Base-by-base conservation (phyloP, 2,797 vertebrate species). In the Ambastaia sidthimunki region DNA sequence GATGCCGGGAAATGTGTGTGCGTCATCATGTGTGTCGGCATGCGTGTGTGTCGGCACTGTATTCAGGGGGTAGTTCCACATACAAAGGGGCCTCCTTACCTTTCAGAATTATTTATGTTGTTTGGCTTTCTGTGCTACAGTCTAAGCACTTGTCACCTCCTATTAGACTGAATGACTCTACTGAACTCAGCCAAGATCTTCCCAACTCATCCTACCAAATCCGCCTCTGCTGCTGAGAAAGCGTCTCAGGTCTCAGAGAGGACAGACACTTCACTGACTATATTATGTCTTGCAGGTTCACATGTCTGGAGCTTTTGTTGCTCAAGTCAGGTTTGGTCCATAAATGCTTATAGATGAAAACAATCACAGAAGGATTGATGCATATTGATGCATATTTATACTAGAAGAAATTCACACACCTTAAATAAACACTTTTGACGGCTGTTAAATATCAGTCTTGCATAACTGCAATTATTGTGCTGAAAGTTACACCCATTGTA, bases 81-180 rank as follows among this genome's bases (percentile, higher is more conserved):
- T 78, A 82, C 76, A 90, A 90, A 90, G 90, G 86, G 89, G 89
- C 88, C 89, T 90, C 89, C 89, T 94, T 94, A 92, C 91, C 93
- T 94, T 95, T 95, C 89, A 90, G 93, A 95, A 95, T 95, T 94
- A 94, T 94, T 95, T 94, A 95, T 93, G 93, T 93, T 92, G 90
- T 91, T 89, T 87, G 89, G 89, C 89, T 93, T 93, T 78, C 93
- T 93, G 93, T 94, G 93, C 91, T 92, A 91, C 88, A 83, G 91
- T 91, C 90, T 93, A 94, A 93, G 90, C 93, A 90, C 84, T 92
- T 94, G 94, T 94, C 93, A 94, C 92, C 91, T 93, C 87, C 91
- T 91, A 95, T 94, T 94, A 95, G 89, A 83, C 59, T 31, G 80
- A 85, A 83, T 80, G 69, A 83, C 77, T 82, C 23, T 75, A 75